phyloP scores from a whole-genome alignment of 2,113 vertebrate species.

The Nycticryphes semicollaris region DNA sequence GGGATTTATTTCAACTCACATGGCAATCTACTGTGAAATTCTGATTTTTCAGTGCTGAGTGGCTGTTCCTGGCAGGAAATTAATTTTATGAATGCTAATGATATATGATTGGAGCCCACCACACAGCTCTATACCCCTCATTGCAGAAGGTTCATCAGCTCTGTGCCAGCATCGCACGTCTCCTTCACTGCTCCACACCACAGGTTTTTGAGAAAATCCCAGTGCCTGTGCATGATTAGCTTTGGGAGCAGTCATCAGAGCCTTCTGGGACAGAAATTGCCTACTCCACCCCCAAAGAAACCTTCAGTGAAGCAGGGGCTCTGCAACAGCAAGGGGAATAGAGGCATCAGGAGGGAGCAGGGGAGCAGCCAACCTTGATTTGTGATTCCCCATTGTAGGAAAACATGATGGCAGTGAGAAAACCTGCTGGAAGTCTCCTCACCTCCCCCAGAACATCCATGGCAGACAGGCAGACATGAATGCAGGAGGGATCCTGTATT shows the following conservation, averaged over 20 bases:
- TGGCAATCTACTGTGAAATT: constrained; percentile 56
- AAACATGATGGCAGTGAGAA: not conserved
- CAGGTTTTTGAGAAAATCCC: not conserved
- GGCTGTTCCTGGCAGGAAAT: constrained; percentile 23
- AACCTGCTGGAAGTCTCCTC: not conserved
- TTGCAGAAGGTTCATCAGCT: not conserved
- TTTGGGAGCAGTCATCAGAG: not conserved
- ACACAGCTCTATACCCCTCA: not conserved
- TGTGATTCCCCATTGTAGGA: not conserved
- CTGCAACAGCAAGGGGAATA: not conserved
- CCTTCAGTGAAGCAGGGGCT: not conserved
- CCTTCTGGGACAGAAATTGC: not conserved
- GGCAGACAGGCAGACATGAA: not conserved
- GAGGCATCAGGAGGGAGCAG: rapidly evolving
- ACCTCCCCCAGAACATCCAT: not conserved
- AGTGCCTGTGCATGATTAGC: not conserved
- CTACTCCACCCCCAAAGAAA: not conserved
- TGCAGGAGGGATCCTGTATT: not conserved
- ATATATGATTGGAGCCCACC: not conserved
- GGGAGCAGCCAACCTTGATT: not conserved
- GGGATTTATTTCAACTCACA: constrained; percentile 31
- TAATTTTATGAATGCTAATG: not conserved
- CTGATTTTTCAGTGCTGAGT: constrained; percentile 46
- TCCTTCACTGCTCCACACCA: not conserved
- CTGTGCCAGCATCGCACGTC: rapidly evolving